Base-by-base conservation (phyloP, 92 coral and sea anemone genomes). In the Heliopora coerulea region DNA sequence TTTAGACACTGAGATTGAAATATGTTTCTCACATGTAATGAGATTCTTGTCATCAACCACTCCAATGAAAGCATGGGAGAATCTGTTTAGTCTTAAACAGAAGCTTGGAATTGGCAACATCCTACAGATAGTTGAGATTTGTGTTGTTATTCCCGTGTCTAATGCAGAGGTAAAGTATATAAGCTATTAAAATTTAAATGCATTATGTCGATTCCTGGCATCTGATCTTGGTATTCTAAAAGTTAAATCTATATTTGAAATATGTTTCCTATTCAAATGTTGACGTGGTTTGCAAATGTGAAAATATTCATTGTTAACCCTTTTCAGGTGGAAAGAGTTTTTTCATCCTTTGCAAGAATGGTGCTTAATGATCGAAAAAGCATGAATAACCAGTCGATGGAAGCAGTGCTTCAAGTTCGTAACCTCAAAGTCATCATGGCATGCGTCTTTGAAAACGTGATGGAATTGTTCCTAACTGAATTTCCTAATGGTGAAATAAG, bases 271-370 rank as follows among this genome's bases (percentile, higher is more conserved):
- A 54, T 54, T 27, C 2, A 54, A 54, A 54, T 54, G 42, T 37
- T 37, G 42, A 37, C 42, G 42, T 37, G 42, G 42, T 37, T 37
- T 37, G 12, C 42, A 37, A 37, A 50, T 17, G 20, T 50, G 58
- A 50, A 50, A 50, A 50, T 50, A 50, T 50, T 26, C 40, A 59
- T 59, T 59, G 17, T 59, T 59, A 59, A 59, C 20, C 35, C 39
- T 59, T 59, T 4, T 59, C 66, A 59, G 66, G 66, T 59, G 66
- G 66, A 59, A 59, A 59, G 66, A 59, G 66, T 59, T 59, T 59
- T 59, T 35, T 59, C 66, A 31, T 59, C 66, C 66, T 59, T 59
- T 59, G 66, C 66, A 59, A 59, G 66, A 59, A 59, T 59, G 66
- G 66, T 59, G 66, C 66, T 32, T 13, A 32, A 59, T 59, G 66